Evolutionary conservation across 2,888 invertebrate species (phyloP), one percentile per base, ranked within the genome.

Genomic region (Mythimna vitellina): DNA sequence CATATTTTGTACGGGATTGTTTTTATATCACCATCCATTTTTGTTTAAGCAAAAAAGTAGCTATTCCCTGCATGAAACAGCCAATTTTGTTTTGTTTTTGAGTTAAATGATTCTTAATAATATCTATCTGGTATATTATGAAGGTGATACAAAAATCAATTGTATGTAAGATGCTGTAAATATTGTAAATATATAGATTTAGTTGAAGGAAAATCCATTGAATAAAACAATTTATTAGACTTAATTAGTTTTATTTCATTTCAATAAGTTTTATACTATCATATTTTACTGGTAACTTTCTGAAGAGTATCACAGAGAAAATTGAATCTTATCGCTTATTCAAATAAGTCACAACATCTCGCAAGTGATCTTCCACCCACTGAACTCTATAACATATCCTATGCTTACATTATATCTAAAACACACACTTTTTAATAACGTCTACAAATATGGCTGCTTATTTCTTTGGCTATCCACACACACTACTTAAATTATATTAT

Each of bases 191-290:
- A 61, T 3, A 12, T 57, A 57, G 0, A 5, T 20, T 9, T 22
- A 42, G 51, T 32, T 0, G 25, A 29, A 35, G 25, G 35, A 58
- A 53, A 62, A 54, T 56, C 49, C 25, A 57, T 57, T 29, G 10
- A 78, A 70, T 69, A 58, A 81, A 80, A 78, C 12, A 22, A 61
- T 49, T 68, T 68, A 57, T 56, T 51, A 63, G 6, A 65, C 9
- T 0, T 35, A 35, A 3, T 54, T 71, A 12, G 54, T 79, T 77
- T 76, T 65, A 70, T 77, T 72, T 10, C 42, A 60, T 54, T 49
- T 32, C 12, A 54, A 51, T n/a, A 51, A 7, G 12, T 32, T 64
- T 25, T 32, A 42, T 60, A 60, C 1, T 58, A 71, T n/a, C 20
- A 8, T 73, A 49, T 32, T 60, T 38, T 20, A 25, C 2, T 65